phyloP scores from a whole-genome alignment of 2,888 invertebrate species.

The Lasioglossum malachurum region DNA sequence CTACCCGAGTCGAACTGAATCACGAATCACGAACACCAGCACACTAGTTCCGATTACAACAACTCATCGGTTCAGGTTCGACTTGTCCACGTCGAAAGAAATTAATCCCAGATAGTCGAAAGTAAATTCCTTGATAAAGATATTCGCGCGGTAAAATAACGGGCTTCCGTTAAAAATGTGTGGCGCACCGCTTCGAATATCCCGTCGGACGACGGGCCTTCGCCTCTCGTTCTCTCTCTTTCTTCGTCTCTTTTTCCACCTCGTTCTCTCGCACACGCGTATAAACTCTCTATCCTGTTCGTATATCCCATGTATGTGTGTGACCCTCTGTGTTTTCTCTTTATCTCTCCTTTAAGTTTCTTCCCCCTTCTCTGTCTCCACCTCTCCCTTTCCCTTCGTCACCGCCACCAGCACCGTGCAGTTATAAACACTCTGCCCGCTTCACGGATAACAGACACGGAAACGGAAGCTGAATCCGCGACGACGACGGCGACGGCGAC shows the following conservation, averaged over 20 bases:
- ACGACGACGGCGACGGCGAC: slow-evolving; percentile 17
- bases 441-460: slow-evolving; percentile 72
- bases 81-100: neutral
- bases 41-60: neutral
- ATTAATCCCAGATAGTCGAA: neutral
- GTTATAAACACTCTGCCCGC: slow-evolving; percentile 75
- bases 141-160: slow-evolving; percentile 55
- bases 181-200: slow-evolving; percentile 62
- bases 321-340: slow-evolving; percentile 11
- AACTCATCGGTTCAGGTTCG: slow-evolving; percentile 9
- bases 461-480: slow-evolving; percentile 50
- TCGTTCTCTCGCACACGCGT: slow-evolving; percentile 24
- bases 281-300: slow-evolving; percentile 27
- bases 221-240: slow-evolving; percentile 28
- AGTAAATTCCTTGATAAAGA: slow-evolving; percentile 12
- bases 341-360: slow-evolving; percentile 50
- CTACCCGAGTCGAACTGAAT: slow-evolving; percentile 15
- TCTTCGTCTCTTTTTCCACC: neutral
- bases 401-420: slow-evolving; percentile 71
- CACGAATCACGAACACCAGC: neutral
- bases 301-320: slow-evolving; percentile 1
- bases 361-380: slow-evolving; percentile 44
- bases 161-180: slow-evolving; percentile 53
- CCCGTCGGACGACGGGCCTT: slow-evolving; percentile 47
- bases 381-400: slow-evolving; percentile 67